Evolutionary conservation across 2,888 invertebrate species (phyloP).

Genomic region (Drosophila niveifrons): DNA sequence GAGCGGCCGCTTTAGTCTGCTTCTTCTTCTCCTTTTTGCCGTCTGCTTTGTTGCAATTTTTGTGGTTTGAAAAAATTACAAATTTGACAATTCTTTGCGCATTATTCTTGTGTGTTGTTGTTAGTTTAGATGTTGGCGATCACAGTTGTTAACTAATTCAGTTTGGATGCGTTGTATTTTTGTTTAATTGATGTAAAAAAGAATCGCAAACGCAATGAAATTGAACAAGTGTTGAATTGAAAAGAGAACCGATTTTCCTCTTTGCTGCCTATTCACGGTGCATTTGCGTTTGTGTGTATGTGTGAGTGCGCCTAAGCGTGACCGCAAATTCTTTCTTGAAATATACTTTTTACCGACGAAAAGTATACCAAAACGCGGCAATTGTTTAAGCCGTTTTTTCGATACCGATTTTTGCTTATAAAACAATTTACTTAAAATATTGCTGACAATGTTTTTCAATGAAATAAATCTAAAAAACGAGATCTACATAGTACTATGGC

Average conservation of each 20-base stretch:
- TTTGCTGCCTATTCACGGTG: constrained; percentile 70
- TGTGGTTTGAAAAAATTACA: constrained; percentile 53
- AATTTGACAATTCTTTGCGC: constrained; percentile 69
- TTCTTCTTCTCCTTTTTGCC: constrained; percentile 56
- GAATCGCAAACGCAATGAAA: constrained; percentile 82
- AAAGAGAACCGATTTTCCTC: constrained; percentile 78
- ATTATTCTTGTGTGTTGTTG: constrained; percentile 53
- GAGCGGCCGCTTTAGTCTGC: constrained; percentile 65
- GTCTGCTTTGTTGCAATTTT: constrained; percentile 73
- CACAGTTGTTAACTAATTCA: constrained; percentile 80
- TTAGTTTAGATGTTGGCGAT: constrained; percentile 71
- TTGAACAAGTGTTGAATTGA: constrained; percentile 84
- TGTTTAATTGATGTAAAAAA: constrained; percentile 80
- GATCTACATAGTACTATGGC: background rate
- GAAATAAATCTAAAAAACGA: no score
- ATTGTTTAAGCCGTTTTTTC: no score
- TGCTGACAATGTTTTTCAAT: no score
- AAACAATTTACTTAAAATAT: no score
- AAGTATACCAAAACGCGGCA: background rate
- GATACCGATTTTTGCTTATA: no score
- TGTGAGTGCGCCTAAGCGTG: constrained; percentile 51
- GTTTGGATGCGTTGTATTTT: constrained; percentile 75
- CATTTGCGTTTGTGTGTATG: constrained; percentile 53
- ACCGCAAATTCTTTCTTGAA: constrained; percentile 3
- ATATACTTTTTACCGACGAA: background rate